Evolutionary conservation across 2,797 vertebrate genomes (phyloP).

Genomic region (Sebastolobus altivelis): DNA sequence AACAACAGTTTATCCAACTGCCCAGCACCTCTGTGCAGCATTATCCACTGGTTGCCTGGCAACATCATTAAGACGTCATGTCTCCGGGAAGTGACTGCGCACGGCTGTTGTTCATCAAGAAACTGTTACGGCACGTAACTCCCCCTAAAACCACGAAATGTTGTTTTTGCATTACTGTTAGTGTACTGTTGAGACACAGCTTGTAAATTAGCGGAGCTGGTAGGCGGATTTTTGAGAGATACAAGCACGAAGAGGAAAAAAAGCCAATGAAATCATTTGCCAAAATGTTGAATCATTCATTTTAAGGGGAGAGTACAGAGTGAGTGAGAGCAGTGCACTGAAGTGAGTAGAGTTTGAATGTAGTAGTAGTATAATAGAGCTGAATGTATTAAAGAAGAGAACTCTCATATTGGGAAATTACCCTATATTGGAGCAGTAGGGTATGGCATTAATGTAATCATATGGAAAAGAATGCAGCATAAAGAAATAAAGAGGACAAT

Average conservation of each 20-base stretch:
- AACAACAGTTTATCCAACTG: background rate
- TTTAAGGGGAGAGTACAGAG: background rate
- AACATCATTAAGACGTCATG: background rate
- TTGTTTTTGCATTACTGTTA: background rate
- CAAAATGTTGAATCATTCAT: background rate
- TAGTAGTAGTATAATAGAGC: background rate
- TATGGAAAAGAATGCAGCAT: background rate
- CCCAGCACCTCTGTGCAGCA: background rate
- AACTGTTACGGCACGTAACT: background rate
- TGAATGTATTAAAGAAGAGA: background rate
- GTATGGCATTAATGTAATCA: background rate
- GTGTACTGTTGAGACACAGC: background rate
- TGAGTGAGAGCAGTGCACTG: background rate
- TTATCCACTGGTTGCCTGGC: background rate
- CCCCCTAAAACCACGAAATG: background rate
- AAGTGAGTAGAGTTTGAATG: background rate
- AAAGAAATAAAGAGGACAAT: background rate
- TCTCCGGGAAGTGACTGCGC: conserved; percentile 6
- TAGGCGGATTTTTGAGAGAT: background rate
- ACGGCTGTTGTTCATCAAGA: conserved; percentile 4
- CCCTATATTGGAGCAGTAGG: background rate
- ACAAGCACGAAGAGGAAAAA: background rate
- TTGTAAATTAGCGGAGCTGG: background rate
- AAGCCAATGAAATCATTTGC: background rate
- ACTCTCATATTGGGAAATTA: background rate